Percentiles rank a stretch among this genome's conserved stretches.
Evolutionary conservation across 64 coral and sea anemone genomes (phyloP).

Genomic region (Astreopora myriophthalma): DNA sequence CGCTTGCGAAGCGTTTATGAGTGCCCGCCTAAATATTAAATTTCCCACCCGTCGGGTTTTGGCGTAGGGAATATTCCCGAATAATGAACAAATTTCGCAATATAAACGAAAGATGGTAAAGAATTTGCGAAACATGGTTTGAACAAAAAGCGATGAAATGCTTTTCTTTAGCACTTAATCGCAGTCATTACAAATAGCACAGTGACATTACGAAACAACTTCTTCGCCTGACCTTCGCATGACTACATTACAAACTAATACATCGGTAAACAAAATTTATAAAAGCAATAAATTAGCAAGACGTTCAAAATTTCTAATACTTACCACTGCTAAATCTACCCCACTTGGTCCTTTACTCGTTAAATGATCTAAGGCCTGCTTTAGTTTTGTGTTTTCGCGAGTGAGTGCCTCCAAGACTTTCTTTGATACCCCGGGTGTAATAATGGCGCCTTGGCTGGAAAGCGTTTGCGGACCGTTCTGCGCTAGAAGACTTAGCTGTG

Average conservation of each 20-base stretch:
- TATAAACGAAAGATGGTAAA: not conserved
- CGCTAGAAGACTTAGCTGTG: slow-evolving; percentile 61
- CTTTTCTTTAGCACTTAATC: not conserved
- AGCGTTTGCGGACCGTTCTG: not conserved
- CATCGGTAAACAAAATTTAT: too few relatives aligned
- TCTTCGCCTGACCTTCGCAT: too few relatives aligned
- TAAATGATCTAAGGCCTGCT: slow-evolving; percentile 79
- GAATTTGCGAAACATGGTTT: not conserved
- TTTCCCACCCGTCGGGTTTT: not conserved
- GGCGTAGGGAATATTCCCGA: not conserved
- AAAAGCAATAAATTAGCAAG: not conserved
- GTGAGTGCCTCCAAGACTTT: slow-evolving; percentile 83
- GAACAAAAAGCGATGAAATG: not conserved
- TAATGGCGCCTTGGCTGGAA: slow-evolving; percentile 52
- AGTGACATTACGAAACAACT: not conserved
- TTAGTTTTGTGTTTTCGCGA: slow-evolving; percentile 82
- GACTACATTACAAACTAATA: too few relatives aligned
- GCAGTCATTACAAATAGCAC: not conserved
- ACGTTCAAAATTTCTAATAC: not conserved
- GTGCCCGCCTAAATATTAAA: not conserved
- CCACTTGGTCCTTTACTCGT: slow-evolving; percentile 56
- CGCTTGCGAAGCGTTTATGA: not conserved
- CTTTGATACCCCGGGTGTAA: slow-evolving; percentile 87
- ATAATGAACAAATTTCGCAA: not conserved
- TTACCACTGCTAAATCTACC: slow-evolving; percentile 82